Percentiles rank a stretch among this genome's conserved stretches.
Evolutionary conservation across 2,113 vertebrate species (phyloP).

Genomic region (Cygnus buccinator): DNA sequence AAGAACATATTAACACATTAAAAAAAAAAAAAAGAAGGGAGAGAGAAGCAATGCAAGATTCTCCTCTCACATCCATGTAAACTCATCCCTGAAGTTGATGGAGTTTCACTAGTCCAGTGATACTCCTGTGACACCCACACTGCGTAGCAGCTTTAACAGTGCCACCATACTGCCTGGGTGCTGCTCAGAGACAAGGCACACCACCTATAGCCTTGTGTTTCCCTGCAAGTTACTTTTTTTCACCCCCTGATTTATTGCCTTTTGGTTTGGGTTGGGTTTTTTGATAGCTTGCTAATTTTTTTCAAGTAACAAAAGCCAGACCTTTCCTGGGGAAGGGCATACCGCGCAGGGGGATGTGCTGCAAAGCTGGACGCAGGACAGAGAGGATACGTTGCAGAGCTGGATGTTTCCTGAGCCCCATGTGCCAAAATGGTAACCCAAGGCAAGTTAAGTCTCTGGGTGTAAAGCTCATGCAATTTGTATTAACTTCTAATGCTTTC

Average conservation of each 20-base stretch:
- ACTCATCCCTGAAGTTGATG: background rate
- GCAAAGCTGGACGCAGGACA: background rate
- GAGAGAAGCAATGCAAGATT: background rate
- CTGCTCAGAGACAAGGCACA: background rate
- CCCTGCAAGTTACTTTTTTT: background rate
- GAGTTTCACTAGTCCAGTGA: background rate
- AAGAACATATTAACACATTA: background rate
- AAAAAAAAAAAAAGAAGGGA: background rate
- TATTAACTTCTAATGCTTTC: background rate
- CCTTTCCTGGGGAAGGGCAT: background rate
- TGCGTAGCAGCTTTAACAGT: background rate
- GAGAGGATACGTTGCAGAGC: constrained; percentile 56
- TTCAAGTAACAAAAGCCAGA: background rate
- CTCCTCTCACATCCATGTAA: background rate
- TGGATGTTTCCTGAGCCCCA: constrained; percentile 27
- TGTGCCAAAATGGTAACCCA: constrained; percentile 66
- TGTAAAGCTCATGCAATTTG: constrained; percentile 63
- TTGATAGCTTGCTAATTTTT: background rate
- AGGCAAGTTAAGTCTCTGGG: constrained; percentile 43
- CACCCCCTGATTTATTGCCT: background rate
- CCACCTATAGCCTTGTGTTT: background rate
- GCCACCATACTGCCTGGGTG: background rate
- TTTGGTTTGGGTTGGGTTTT: background rate
- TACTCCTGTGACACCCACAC: background rate
- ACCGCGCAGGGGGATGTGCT: background rate